Percentiles rank a stretch among this genome's conserved stretches.
These are phyloP conservation scores for Polydesmus complanatus DNA, from an alignment of 2,888 invertebrate species.

Conservation along the genomic window DNA sequence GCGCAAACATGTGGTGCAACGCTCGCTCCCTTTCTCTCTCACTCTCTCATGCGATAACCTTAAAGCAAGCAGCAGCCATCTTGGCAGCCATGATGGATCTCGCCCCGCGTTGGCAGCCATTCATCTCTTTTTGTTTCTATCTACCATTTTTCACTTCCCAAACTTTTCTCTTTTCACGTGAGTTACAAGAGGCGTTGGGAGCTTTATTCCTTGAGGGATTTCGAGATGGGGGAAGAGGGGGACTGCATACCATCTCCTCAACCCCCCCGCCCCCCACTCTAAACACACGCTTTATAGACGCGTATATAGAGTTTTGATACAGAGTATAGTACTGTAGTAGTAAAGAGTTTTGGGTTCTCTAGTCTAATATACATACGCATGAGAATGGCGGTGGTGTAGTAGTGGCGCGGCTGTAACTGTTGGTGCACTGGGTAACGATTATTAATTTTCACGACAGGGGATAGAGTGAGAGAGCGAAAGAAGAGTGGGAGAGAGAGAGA, in stretches of 20 bases:
- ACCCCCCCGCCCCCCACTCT: no score
- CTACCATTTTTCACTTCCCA: constrained; percentile 8
- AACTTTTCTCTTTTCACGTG: constrained; percentile 1
- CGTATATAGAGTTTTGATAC: no score
- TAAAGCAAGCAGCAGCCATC: no score
- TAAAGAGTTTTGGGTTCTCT: no score
- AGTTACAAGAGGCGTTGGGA: neutral
- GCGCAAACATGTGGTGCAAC: neutral
- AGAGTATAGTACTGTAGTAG: no score
- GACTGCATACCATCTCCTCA: no score
- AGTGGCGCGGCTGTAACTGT: no score
- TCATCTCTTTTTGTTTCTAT: constrained; percentile 10
- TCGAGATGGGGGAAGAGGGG: neutral
- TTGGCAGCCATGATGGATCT: constrained; percentile 14
- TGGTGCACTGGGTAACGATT: neutral
- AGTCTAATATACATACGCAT: neutral
- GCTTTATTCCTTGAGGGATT: neutral
- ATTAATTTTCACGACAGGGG: neutral
- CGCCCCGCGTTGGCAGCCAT: constrained; percentile 13
- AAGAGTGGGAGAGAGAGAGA: neutral
- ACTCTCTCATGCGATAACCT: neutral
- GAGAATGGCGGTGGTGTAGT: no score
- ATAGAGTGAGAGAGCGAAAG: neutral
- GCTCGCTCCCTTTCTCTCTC: neutral
- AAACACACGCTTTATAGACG: neutral